phyloP scores from a whole-genome alignment of 2,888 invertebrate genomes.

The Stictocephala bisonia region DNA sequence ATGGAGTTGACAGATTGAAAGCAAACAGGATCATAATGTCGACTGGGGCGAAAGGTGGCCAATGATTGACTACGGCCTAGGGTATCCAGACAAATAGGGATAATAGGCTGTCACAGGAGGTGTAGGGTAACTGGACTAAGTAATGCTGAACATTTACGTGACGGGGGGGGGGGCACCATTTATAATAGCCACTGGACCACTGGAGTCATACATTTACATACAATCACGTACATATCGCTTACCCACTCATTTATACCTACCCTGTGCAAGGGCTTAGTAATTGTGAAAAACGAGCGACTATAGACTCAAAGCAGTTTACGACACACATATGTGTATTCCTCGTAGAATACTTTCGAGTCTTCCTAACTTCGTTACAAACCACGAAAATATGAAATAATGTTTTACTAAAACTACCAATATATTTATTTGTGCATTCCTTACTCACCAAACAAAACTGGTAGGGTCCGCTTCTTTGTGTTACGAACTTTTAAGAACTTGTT shows the following conservation, averaged over 20 bases:
- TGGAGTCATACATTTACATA: constrained; percentile 32
- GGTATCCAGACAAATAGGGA: constrained; percentile 19
- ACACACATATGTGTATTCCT: constrained; percentile 5
- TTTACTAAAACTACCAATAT: no score
- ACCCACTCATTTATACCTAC: constrained; percentile 20
- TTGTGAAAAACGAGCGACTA: constrained; percentile 31
- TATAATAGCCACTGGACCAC: constrained; percentile 26
- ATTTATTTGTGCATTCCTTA: no score
- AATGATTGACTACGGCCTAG: background rate
- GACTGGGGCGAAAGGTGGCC: constrained; percentile 10
- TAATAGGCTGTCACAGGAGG: constrained; percentile 23
- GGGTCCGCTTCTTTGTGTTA: no score
- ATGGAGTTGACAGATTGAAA: no score
- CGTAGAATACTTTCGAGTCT: no score
- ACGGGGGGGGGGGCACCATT: background rate
- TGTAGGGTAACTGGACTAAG: background rate
- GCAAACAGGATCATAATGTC: no score
- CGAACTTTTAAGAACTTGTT: no score
- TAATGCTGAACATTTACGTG: background rate
- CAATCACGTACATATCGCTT: constrained; percentile 42
- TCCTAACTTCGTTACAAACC: no score
- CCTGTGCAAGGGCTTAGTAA: constrained; percentile 35
- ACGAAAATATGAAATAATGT: no score
- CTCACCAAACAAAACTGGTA: no score
- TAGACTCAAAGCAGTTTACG: constrained; percentile 21